Evolutionary conservation across 2,797 vertebrate genomes (phyloP).

Genomic region (Arctocebus calabarensis): DNA sequence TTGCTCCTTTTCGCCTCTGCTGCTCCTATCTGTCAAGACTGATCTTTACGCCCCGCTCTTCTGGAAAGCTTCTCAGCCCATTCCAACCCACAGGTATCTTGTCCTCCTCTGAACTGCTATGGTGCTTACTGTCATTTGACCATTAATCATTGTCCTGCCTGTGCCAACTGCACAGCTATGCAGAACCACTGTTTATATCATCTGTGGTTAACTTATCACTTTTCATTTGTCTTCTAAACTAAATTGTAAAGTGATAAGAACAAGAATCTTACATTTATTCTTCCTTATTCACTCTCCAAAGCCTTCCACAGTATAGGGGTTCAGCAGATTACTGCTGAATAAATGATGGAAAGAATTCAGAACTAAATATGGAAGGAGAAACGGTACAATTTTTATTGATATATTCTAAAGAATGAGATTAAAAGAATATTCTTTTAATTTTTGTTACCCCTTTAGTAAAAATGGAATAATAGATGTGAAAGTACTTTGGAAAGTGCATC

Average conservation of each 20-base stretch:
- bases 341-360: conserved; percentile 39
- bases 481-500: background rate
- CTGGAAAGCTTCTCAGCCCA: background rate
- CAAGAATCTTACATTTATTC: conserved; percentile 48
- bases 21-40: background rate
- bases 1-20: background rate
- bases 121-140: conserved; percentile 15
- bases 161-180: background rate
- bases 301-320: background rate
- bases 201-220: conserved; percentile 19
- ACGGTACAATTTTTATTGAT: background rate
- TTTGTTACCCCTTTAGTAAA: background rate
- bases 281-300: conserved; percentile 36
- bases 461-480: background rate
- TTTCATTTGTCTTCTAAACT: conserved; percentile 42
- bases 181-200: conserved; percentile 8
- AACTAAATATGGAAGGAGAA: background rate
- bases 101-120: conserved; percentile 23
- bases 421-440: background rate
- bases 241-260: conserved; percentile 4
- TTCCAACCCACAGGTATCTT: background rate
- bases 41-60: background rate
- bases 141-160: conserved; percentile 11
- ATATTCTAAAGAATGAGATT: background rate
- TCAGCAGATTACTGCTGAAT: conserved; percentile 19